A percentile compares a stretch with the other conserved stretches of the same genome.
Evolutionary conservation across 1,140 invertebrate genomes (phyloP).

Genomic region (Rhizoglyphus robini): DNA sequence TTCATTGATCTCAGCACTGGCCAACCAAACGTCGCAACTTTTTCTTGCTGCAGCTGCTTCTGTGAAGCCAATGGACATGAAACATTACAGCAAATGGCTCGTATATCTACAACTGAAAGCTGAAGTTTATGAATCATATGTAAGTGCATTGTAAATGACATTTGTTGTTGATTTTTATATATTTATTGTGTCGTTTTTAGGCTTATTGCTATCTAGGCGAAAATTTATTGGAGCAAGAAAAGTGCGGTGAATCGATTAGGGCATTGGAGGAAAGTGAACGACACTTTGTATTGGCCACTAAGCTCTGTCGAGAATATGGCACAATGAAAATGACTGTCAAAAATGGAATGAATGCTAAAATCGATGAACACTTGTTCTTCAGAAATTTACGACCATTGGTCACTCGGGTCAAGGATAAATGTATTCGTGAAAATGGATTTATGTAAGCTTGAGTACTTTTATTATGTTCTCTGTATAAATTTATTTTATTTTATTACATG

Average conservation of each 20-base stretch:
- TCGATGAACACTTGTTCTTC: conserved; percentile 52
- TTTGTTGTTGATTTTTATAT: conserved; percentile 10
- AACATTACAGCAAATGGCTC: conserved; percentile 48
- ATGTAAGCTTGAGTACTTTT: conserved; percentile 44
- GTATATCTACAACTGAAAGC: conserved; percentile 53
- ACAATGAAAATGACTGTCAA: conserved; percentile 42
- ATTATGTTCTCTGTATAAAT: conserved; percentile 9
- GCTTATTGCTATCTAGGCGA: conserved; percentile 53
- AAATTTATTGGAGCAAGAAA: conserved; percentile 48
- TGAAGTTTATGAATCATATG: conserved; percentile 49
- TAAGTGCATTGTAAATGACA: conserved; percentile 32
- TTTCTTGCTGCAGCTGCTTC: conserved; percentile 46
- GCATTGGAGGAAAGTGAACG: conserved; percentile 48
- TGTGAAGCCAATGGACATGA: conserved; percentile 42
- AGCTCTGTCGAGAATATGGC: conserved; percentile 46
- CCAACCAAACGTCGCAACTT: conserved; percentile 50
- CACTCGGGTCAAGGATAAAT: conserved; percentile 50
- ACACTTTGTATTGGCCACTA: conserved; percentile 37
- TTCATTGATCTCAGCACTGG: conserved; percentile 47
- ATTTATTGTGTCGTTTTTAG: conserved; percentile 31
- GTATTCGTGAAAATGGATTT: conserved; percentile 54
- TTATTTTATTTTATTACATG: conserved; percentile 21
- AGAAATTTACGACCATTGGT: conserved; percentile 45
- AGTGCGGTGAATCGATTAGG: conserved; percentile 54
- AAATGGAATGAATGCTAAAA: conserved; percentile 43